A percentile compares a stretch with the other conserved stretches of the same genome.
Conservation (phyloP, 2,797 vertebrate genomes). For the Champsocephalus gunnari region DNA sequence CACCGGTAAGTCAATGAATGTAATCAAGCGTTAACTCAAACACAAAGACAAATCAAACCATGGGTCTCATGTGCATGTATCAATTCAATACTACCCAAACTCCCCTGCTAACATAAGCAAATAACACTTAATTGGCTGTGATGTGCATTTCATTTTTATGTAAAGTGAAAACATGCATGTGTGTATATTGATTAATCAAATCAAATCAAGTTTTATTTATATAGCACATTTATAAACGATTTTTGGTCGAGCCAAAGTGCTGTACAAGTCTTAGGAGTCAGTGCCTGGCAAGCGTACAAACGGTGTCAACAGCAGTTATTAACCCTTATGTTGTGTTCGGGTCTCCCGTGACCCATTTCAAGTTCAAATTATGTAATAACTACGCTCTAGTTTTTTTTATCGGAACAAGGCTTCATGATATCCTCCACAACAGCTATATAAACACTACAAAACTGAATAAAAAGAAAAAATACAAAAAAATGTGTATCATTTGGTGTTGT, state of each 20-base stretch:
- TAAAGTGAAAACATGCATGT: conserved; percentile 39
- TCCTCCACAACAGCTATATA: too few relatives aligned
- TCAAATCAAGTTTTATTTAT: too few relatives aligned
- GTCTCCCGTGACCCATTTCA: too few relatives aligned
- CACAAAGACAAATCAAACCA: conserved; percentile 44
- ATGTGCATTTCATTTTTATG: conserved; percentile 29
- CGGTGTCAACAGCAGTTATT: conserved; percentile 43
- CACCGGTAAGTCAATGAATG: conserved; percentile 52
- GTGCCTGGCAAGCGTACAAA: conserved; percentile 51
- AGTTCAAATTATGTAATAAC: too few relatives aligned
- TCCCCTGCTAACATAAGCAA: conserved; percentile 13
- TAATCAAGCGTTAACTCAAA: conserved; percentile 60
- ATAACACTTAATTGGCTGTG: conserved; percentile 38
- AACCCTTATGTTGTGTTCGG: too few relatives aligned
- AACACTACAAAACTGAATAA: too few relatives aligned
- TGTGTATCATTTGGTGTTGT: too few relatives aligned
- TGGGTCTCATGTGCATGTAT: conserved; percentile 8
- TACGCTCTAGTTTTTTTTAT: too few relatives aligned
- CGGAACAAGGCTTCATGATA: too few relatives aligned
- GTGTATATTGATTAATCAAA: conserved; percentile 14
- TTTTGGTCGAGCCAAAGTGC: too few relatives aligned
- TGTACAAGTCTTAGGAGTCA: conserved; percentile 24
- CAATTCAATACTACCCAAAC: conserved; percentile 17
- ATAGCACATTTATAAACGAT: too few relatives aligned
- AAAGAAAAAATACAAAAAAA: too few relatives aligned